phyloP scores from a whole-genome alignment of 2,888 invertebrate genomes.

The Lysandra bellargus region DNA sequence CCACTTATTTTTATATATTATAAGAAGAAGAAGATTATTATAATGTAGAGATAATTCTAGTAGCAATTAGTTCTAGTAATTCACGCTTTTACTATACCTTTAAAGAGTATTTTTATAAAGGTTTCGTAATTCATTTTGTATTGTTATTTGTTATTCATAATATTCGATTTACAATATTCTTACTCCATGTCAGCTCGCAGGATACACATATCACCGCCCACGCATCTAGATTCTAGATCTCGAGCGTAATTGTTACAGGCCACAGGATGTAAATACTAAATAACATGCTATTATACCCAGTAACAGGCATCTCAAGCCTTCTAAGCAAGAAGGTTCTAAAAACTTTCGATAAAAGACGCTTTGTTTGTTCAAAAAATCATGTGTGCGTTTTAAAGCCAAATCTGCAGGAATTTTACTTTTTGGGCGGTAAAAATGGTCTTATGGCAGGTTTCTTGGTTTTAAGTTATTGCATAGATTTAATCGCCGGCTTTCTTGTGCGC shows the following conservation, averaged over 20 bases:
- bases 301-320: background rate
- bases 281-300: constrained; percentile 7
- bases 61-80: too few species aligned
- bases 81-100: too few species aligned
- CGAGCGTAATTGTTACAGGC: constrained; percentile 44
- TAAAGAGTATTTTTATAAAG: too few species aligned
- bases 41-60: too few species aligned
- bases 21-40: too few species aligned
- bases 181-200: constrained; percentile 34
- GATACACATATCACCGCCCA: constrained; percentile 48
- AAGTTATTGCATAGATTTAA: too few species aligned
- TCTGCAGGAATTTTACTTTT: background rate
- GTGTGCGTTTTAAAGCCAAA: background rate
- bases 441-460: too few species aligned
- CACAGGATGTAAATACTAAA: constrained; percentile 20
- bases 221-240: constrained; percentile 42
- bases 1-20: too few species aligned
- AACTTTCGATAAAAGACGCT: background rate
- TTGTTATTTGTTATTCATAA: background rate
- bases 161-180: constrained; percentile 2
- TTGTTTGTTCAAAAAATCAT: background rate
- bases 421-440: too few species aligned
- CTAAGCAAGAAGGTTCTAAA: background rate
- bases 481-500: too few species aligned
- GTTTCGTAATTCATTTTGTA: too few species aligned